Evolutionary conservation across 2,113 vertebrate genomes (phyloP).

Genomic region (Cariama cristata): DNA sequence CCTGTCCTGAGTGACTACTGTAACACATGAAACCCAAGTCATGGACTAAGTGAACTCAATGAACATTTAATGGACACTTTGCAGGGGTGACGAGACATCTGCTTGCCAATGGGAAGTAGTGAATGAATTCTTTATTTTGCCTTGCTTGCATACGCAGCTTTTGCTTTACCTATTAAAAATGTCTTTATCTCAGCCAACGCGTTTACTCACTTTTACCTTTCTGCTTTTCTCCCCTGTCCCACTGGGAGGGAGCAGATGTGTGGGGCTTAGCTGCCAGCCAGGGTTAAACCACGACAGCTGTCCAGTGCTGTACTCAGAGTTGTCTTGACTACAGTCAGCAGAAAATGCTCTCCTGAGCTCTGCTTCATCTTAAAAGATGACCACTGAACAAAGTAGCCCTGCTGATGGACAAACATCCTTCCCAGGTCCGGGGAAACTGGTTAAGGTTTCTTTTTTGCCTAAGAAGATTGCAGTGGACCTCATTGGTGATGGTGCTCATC

Average conservation of each 20-base stretch:
- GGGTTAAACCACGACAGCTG: neutral
- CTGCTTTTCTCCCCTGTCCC: neutral
- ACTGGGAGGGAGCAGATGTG: rapidly evolving
- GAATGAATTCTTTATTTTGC: neutral
- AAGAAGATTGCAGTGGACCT: neutral
- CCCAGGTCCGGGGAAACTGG: neutral
- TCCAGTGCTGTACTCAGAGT: neutral
- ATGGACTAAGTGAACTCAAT: neutral
- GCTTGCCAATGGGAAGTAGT: neutral
- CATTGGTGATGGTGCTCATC: neutral
- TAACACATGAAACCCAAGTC: neutral
- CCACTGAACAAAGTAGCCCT: neutral
- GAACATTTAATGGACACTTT: neutral
- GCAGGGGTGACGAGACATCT: neutral
- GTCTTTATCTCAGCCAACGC: neutral
- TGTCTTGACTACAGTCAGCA: neutral
- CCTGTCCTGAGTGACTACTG: neutral
- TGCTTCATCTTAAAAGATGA: neutral
- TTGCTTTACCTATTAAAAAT: neutral
- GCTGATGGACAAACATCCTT: neutral
- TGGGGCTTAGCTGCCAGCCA: neutral
- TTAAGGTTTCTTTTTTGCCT: neutral
- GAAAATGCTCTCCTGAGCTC: neutral
- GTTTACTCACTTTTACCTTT: neutral
- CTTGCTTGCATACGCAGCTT: neutral